A percentile compares a stretch with the other conserved stretches of the same genome.
Evolutionary conservation across 2,888 invertebrate species (phyloP).

Genomic region (Drosophila bunnanda): DNA sequence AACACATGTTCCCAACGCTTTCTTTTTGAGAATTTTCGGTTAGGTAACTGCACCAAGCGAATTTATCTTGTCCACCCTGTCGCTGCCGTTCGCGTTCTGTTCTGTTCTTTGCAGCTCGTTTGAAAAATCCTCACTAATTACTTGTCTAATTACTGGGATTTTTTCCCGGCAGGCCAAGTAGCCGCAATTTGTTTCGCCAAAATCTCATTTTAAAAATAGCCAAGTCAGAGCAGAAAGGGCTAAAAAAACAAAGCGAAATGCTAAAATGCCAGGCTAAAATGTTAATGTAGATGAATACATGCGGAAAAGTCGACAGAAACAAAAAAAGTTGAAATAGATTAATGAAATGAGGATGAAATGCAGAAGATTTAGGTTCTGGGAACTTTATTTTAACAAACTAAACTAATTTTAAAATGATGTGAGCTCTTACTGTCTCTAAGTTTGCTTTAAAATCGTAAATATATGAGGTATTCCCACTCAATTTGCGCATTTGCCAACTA

Average conservation of each 20-base stretch:
- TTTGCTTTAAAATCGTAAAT: background rate
- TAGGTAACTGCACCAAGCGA: conserved; percentile 37
- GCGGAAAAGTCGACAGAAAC: background rate
- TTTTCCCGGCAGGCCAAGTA: conserved; percentile 62
- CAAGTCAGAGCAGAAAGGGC: conserved; percentile 34
- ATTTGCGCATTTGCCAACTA: background rate
- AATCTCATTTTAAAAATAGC: conserved; percentile 63
- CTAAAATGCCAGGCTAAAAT: conserved; percentile 42
- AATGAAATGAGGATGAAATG: conserved; percentile 37
- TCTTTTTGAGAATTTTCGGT: conserved; percentile 12
- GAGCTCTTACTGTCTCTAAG: background rate
- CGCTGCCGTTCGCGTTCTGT: conserved; percentile 19
- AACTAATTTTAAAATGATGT: background rate
- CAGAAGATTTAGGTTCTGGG: conserved; percentile 2
- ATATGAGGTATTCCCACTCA: background rate
- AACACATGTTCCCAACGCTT: conserved; percentile 65
- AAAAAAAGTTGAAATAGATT: conserved; percentile 40
- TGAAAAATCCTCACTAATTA: conserved; percentile 77
- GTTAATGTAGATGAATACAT: conserved; percentile 46
- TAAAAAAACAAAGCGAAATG: conserved; percentile 27
- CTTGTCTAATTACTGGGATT: conserved; percentile 78
- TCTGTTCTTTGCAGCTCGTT: conserved; percentile 45
- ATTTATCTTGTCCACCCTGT: conserved; percentile 42
- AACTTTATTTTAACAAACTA: background rate
- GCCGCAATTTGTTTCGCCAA: conserved; percentile 74